These are phyloP conservation scores for Tipula vernalis DNA, from an alignment of 2,888 invertebrate species.

Conservation along the genomic window DNA sequence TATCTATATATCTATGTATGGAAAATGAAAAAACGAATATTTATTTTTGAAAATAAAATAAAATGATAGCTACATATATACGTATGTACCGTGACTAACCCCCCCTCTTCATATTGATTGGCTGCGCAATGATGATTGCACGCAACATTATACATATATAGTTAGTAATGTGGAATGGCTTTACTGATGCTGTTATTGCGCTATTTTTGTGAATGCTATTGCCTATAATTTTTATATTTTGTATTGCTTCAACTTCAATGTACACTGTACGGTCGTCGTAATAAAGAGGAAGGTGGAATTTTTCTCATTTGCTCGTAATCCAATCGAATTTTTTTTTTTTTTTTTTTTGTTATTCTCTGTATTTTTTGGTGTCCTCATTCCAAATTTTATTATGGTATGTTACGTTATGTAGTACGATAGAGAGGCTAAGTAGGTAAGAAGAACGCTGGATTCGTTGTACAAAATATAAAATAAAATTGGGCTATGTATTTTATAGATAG, in stretches of 20 bases:
- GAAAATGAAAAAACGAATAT: not conserved
- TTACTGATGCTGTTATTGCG: constrained; percentile 6
- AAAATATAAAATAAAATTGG: not conserved
- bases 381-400: not conserved
- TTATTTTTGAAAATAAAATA: not conserved
- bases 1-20: not conserved
- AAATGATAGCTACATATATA: not conserved
- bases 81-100: not conserved
- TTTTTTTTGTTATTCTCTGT: not conserved
- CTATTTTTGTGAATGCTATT: constrained; percentile 8
- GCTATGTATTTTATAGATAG: constrained; percentile 9
- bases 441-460: not conserved
- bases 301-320: not conserved
- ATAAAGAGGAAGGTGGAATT: not conserved
- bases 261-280: not conserved
- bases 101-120: constrained; percentile 11
- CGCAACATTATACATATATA: not conserved
- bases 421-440: not conserved
- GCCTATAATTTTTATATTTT: not conserved
- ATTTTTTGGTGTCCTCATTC: not conserved
- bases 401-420: not conserved
- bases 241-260: not conserved
- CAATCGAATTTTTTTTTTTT: not conserved
- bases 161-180: constrained; percentile 7
- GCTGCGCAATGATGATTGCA: constrained; percentile 12